These are phyloP conservation scores for Cotesia vestalis DNA, from an alignment of 1,140 invertebrate species.

Conservation along the genomic window DNA sequence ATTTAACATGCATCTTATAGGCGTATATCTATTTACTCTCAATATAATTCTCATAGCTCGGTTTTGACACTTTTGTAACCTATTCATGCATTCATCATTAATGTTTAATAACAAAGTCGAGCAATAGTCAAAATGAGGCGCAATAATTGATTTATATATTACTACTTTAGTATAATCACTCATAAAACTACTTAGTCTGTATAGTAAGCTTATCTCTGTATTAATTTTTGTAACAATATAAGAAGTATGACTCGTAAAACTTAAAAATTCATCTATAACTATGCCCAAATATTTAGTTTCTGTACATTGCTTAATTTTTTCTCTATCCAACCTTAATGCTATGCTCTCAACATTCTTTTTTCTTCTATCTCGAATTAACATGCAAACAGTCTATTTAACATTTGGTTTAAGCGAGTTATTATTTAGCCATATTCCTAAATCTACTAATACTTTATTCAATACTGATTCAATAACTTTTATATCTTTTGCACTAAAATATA, in stretches of 20 bases:
- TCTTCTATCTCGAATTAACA: not conserved
- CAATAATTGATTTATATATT: slow-evolving; percentile 22
- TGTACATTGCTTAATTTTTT: too few species aligned
- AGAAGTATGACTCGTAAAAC: slow-evolving; percentile 23
- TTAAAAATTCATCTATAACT: slow-evolving; percentile 12
- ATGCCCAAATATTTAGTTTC: not conserved
- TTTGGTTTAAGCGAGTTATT: too few species aligned
- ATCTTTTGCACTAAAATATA: slow-evolving; percentile 33
- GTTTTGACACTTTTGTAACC: slow-evolving; percentile 14
- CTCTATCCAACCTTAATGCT: not conserved
- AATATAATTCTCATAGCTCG: slow-evolving; percentile 5
- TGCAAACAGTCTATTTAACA: too few species aligned
- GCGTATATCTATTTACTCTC: not conserved
- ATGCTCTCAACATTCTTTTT: not conserved
- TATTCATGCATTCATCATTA: too few species aligned
- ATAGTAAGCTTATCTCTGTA: slow-evolving; percentile 32
- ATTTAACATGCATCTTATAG: not conserved
- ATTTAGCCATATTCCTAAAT: too few species aligned
- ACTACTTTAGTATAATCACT: not conserved
- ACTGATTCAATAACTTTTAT: slow-evolving; percentile 1
- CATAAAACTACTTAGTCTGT: slow-evolving; percentile 4
- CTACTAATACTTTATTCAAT: not conserved
- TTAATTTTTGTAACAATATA: slow-evolving; percentile 25
- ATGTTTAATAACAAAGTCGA: too few species aligned
- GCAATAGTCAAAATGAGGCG: not conserved